Base-by-base conservation (phyloP, 2,113 vertebrate genomes). In the Platichthys stellatus region DNA sequence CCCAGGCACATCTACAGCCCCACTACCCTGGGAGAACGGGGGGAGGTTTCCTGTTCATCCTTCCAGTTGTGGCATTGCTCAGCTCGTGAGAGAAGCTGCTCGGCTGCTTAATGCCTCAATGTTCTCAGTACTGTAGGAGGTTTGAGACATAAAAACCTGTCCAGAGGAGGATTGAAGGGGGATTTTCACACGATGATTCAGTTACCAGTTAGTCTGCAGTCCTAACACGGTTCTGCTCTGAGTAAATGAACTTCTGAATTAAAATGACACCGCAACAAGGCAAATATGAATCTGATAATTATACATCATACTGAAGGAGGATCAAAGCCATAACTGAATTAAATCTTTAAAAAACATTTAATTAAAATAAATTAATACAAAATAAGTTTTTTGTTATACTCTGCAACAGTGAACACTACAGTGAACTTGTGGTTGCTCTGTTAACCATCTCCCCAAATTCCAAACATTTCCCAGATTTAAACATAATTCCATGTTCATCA, bases 41-140 rank as follows among this genome's bases (percentile, higher is more conserved):
- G 69, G 76, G 80, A 66, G 76, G 82, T 45, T 89, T 87, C 81
- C 84, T 90, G 79, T 78, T 80, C 72, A 13, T 62, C 74, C 81
- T 74, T 78, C 62, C 84, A 84, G 75, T 67, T 74, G 67, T 67
- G 72, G 40, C 59, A 59, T 62, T 74, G 56, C 62, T 62, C 1
- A n/a, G 64, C 58, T 57, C 13, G 45, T 35, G 71, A 78, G 51
- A 38, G 74, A 72, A 63, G 40, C 40, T 43, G 40, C 12, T 13
- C 47, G 18, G 58, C 72, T 74, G 60, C 73, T n/a, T 64, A 68
- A 78, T 38, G 71, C 43, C 28, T 28, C 63, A 61, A 28, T 65
- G 45, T 23, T 76, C 45, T 28, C 61, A 81, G 21, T 23, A 2
- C 31, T 68, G 18, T n/a, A 45, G 57, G 54, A 80, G 49, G 72